Base-by-base conservation (phyloP, 2,888 invertebrate genomes). In the Eupithecia subumbrata region DNA sequence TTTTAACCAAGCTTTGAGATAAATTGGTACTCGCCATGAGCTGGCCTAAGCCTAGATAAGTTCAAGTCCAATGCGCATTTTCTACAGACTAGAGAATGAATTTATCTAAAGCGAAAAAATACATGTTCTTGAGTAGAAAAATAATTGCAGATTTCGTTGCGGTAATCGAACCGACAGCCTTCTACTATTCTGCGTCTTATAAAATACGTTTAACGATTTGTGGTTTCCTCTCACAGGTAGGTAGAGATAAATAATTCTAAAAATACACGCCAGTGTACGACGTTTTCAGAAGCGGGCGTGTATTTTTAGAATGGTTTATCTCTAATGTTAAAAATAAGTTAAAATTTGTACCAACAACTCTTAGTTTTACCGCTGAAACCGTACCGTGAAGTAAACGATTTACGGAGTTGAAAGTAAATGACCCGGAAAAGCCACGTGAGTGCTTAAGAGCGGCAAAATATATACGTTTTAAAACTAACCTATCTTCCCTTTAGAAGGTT, bases 361-460 rank as follows among this genome's bases (percentile, higher is more conserved):
- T 71, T 30, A 43, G 63, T 22, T n/a, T 68, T 43, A 45, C 67
- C 56, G 25, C 45, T 22, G 56, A 11, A 52, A 69, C 63, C 63
- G 68, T 48, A 64, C 34, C 68, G 48, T 60, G 63, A 71, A 52
- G 63, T 76, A 71, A 67, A 70, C 34, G 69, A 70, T 76, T 76
- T 70, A 73, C 75, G 40, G 43, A 69, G 66, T 76, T 71, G 43
- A 74, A 72, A 80, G 73, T 74, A 84, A 87, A 87, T 86, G 85
- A 80, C 81, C 82, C 72, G 79, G 81, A 84, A 84, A 84, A 81
- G 79, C 77, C 80, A 79, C 81, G 79, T 81, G 77, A 80, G 75
- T 81, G 77, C 79, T 84, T 75, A 70, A 80, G 77, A 73, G 80
- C 80, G 76, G 82, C 81, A 80, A 82, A 85, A 84, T 84, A 82